Evolutionary conservation across 2,113 vertebrate genomes (phyloP), one percentile per base, ranked within the genome.

Genomic region (Tachysurus vachellii): DNA sequence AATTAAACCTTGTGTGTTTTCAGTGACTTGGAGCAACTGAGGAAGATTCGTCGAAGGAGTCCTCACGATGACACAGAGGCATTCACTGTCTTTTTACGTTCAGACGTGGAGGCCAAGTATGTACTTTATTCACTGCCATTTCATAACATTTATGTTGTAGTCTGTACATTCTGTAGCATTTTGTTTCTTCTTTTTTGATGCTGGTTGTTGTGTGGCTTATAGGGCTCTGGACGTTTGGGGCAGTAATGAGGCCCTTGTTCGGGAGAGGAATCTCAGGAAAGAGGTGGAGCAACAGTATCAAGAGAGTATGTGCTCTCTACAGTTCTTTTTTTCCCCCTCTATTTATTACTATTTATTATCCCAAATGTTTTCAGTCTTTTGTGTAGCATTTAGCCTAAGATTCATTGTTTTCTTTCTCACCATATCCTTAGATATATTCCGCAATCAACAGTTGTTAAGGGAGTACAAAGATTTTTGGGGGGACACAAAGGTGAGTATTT

Each of bases 151-250:
- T 0, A 8, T 82, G 47, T 1, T 81, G 56, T 54, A 54, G 28
- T 53, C 77, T 62, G 16, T 54, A 23, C 14, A 23, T 31, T 36
- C n/a, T 47, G 44, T 4, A 26, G 19, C 21, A 19, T 53, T 85
- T 9, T 17, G 66, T 4, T 88, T 89, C 77, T 1, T 90, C 14
- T 91, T 50, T 86, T 59, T 89, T 17, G 57, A 21, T 53, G 5
- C 85, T 82, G 61, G 23, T 31, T 83, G 44, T 53, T 50, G 4
- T 81, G 47, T 85, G 61, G 19, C n/a, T 9, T 70, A 2, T 88
- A 99, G 98, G 92, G 97, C 97, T 14, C 90, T 98, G 88, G 98
- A 99, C 88, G 97, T 99, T 36, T 99, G 98, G 97, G 98, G 98
- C 90, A 99, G 98, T 88, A 96, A 90, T 9, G 98, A 99, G 92